Base-by-base conservation (phyloP, 2,888 invertebrate species). In the Drosophila monieri region DNA sequence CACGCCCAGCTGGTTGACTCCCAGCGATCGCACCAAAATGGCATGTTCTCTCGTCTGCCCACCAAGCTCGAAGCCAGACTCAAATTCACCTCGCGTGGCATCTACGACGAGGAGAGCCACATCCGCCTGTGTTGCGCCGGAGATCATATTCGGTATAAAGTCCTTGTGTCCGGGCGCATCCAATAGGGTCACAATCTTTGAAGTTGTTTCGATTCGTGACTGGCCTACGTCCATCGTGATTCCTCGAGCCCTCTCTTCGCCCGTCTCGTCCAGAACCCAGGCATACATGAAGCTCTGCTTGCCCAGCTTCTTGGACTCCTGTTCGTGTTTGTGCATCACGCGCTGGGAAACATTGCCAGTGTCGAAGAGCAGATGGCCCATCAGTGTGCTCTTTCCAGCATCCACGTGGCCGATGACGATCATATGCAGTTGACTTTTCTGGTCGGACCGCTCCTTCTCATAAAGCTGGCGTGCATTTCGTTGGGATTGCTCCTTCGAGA, bases 81-180 rank as follows among this genome's bases (percentile, higher is more conserved):
- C 99, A 92, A 99, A 99, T 92, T 99, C 99, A 23, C 99, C 99
- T 80, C 96, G 93, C 0, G 96, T 96, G 0, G 99, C 97, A 93
- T 99, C 99, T 0, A 99, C 97, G 0, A 99, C 99, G 21, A 99
- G 92, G 32, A 99, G 93, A 12, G 98, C 99, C 0, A 98, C 99
- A 92, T 99, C 99, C 2, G 99, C 99, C 92, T 99, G 99, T 0
- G 98, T 97, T 1, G 99, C 98, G 14, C 99, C 99, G 12, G 97
- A 97, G 78, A 99, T 99, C 99, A 99, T 99, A 88, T 99, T 99
- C 1, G 99, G 99, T 89, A 99, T 99, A 89, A 99, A 99, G 91
- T 99, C 99, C 90, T 97, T 98, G 91, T 99, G 99, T 0, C 99
- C 99, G 0, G 99, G 99, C 27, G 99, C 99, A 93, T 99, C 99